Evolutionary conservation across 2,113 vertebrate species (phyloP).

Genomic region (Salvator merianae): DNA sequence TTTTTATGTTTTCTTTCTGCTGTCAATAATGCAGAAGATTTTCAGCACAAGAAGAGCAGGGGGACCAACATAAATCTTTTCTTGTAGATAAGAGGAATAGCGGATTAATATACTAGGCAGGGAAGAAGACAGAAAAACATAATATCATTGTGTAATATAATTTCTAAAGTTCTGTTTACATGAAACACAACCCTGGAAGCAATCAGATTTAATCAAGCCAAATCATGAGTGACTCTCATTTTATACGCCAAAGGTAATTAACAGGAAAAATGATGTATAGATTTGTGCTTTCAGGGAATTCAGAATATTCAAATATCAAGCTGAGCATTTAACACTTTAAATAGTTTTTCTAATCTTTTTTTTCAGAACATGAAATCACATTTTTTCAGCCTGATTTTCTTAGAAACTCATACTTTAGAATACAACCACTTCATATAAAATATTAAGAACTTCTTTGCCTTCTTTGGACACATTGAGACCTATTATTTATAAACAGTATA

Average conservation of each 20-base stretch:
- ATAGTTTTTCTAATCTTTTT: neutral
- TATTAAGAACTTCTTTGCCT: neutral
- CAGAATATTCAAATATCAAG: slow-evolving; percentile 36
- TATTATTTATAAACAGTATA: neutral
- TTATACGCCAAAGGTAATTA: slow-evolving; percentile 61
- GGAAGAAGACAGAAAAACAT: neutral
- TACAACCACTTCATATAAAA: slow-evolving; percentile 17
- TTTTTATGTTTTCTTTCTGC: slow-evolving; percentile 7
- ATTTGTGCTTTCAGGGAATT: slow-evolving; percentile 42
- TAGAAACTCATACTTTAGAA: neutral
- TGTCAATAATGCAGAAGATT: slow-evolving; percentile 1
- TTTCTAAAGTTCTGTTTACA: slow-evolving; percentile 41
- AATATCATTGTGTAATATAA: slow-evolving; percentile 15
- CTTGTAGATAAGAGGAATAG: slow-evolving; percentile 23
- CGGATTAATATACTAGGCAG: slow-evolving; percentile 12
- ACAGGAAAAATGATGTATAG: slow-evolving; percentile 41
- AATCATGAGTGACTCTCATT: slow-evolving; percentile 43
- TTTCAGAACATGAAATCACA: neutral
- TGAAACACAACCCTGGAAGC: slow-evolving; percentile 20
- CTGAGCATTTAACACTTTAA: slow-evolving; percentile 11
- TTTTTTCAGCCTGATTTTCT: neutral
- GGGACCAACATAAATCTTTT: slow-evolving; percentile 20
- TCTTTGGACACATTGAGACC: neutral
- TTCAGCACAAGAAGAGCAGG: slow-evolving; percentile 18
- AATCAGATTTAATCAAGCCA: slow-evolving; percentile 28